phyloP scores from a whole-genome alignment of 2,113 vertebrate genomes.

The Suncus etruscus region DNA sequence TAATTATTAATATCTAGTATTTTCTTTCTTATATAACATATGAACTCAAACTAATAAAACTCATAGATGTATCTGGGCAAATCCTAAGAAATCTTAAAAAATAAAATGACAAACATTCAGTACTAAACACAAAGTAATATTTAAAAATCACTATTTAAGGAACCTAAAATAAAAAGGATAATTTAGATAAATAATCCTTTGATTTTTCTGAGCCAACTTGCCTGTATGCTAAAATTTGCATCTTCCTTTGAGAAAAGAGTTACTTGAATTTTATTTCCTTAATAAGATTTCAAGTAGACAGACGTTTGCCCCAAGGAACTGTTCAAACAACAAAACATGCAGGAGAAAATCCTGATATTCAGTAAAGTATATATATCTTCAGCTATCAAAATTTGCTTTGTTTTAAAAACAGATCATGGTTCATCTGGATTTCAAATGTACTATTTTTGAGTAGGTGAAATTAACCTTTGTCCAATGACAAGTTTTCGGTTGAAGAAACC shows the following conservation, averaged over 20 bases:
- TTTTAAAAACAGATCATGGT: constrained; percentile 42
- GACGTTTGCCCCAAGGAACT: constrained; percentile 80
- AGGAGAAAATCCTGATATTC: constrained; percentile 61
- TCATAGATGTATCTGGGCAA: constrained; percentile 46
- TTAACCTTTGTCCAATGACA: constrained; percentile 59
- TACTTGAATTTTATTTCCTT: constrained; percentile 79
- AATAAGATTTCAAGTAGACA: constrained; percentile 75
- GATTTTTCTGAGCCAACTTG: not conserved
- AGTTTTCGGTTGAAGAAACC: constrained; percentile 65
- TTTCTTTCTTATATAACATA: constrained; percentile 32
- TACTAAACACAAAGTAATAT: constrained; percentile 18
- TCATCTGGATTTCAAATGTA: constrained; percentile 48
- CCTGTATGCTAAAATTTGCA: constrained; percentile 51
- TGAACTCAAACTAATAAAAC: not conserved
- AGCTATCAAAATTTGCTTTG: constrained; percentile 28
- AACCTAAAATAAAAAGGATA: constrained; percentile 58
- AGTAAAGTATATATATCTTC: constrained; percentile 52
- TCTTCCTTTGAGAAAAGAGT: constrained; percentile 69
- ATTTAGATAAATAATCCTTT: constrained; percentile 49
- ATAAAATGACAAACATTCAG: constrained; percentile 42
- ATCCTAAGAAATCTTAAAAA: constrained; percentile 20
- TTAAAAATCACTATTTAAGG: not conserved
- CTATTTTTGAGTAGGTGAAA: constrained; percentile 60
- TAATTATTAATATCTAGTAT: constrained; percentile 72
- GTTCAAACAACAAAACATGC: constrained; percentile 72